phyloP scores from a whole-genome alignment of 2,113 vertebrate genomes.

The Vidua macroura region DNA sequence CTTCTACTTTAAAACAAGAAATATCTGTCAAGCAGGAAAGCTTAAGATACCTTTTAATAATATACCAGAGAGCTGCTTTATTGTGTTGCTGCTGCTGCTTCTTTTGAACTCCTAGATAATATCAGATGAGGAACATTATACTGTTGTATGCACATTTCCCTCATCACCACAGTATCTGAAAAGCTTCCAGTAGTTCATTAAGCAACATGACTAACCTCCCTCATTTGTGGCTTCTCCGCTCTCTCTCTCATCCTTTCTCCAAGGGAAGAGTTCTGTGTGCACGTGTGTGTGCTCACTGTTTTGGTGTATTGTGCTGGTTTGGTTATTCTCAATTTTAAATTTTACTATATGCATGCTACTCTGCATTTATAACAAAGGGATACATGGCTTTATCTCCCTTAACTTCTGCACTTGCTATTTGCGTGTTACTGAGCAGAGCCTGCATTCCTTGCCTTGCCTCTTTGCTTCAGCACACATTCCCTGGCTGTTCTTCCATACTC shows the following conservation, averaged over 20 bases:
- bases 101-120: slow-evolving; percentile 54
- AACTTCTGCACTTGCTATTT: slow-evolving; percentile 12
- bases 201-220: slow-evolving; percentile 52
- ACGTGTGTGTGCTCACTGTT: neutral
- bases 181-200: slow-evolving; percentile 60
- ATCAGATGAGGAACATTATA: slow-evolving; percentile 52
- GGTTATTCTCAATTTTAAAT: neutral
- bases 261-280: neutral
- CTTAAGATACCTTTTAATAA: slow-evolving; percentile 40
- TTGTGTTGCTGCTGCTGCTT: slow-evolving; percentile 3
- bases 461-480: neutral
- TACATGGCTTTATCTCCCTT: neutral
- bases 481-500: neutral
- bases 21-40: slow-evolving; percentile 58
- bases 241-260: slow-evolving; percentile 21
- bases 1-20: slow-evolving; percentile 46
- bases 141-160: slow-evolving; percentile 32
- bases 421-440: neutral
- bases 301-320: neutral
- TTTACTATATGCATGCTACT: neutral
- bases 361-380: neutral
- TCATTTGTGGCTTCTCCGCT: slow-evolving; percentile 46
- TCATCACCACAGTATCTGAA: slow-evolving; percentile 52
- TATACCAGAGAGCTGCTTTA: slow-evolving; percentile 17
- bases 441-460: neutral